A percentile compares a stretch with the other conserved stretches of the same genome.
phyloP scores from a whole-genome alignment of 2,113 vertebrate species.

The Mesocricetus auratus region DNA sequence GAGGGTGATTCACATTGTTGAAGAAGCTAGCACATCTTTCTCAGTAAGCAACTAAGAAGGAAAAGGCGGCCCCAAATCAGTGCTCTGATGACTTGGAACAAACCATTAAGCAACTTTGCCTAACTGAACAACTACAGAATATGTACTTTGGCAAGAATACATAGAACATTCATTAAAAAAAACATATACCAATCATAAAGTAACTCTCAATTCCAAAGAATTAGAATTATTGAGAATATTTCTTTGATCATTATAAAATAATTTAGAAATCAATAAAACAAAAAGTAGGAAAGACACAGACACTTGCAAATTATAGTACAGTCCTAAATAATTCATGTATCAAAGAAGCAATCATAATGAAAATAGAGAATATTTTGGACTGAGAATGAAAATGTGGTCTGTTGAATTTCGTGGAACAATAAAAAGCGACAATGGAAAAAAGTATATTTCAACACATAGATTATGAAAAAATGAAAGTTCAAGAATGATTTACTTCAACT shows the following conservation, averaged over 20 bases:
- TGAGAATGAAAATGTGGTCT: neutral
- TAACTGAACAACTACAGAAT: neutral
- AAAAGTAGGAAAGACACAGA: slow-evolving; percentile 5
- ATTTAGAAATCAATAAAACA: slow-evolving; percentile 20
- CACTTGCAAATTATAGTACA: neutral
- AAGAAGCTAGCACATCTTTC: neutral
- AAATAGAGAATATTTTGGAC: slow-evolving; percentile 23
- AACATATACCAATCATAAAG: neutral
- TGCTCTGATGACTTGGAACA: neutral
- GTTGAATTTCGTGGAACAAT: neutral
- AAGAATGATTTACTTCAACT: slow-evolving; percentile 15
- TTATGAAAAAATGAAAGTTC: neutral
- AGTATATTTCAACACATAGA: neutral
- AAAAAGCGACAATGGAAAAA: neutral
- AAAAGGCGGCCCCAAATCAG: neutral
- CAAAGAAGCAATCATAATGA: neutral
- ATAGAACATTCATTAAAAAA: neutral
- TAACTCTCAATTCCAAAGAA: slow-evolving; percentile 25
- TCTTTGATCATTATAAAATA: neutral
- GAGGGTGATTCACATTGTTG: neutral
- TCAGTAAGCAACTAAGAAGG: neutral
- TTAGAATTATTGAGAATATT: neutral
- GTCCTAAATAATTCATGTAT: neutral
- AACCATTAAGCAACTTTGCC: neutral
- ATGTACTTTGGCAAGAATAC: neutral